Conservation (phyloP, 2,888 invertebrate genomes). For the Drosophila trichaetosa region DNA sequence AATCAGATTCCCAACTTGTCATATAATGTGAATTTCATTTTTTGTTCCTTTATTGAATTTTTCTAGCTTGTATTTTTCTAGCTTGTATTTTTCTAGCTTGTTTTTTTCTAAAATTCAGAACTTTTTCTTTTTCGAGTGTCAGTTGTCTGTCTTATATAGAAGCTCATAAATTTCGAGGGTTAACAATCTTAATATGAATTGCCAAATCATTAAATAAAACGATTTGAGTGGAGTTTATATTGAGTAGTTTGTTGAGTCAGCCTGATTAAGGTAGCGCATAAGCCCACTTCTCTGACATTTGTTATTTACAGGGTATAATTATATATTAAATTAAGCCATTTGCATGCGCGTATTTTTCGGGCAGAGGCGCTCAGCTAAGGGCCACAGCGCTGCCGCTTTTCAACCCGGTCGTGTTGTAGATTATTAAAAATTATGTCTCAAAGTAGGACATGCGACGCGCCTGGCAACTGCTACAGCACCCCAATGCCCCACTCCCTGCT, state of each 20-base stretch:
- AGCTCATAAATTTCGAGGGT: too few species aligned
- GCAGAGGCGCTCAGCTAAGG: constrained; percentile 26
- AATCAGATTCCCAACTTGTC: not conserved
- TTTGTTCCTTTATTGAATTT: not conserved
- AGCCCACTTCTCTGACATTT: not conserved
- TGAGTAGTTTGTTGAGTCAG: not conserved
- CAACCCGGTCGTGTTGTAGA: constrained; percentile 71
- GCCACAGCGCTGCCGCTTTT: constrained; percentile 40
- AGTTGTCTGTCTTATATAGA: not conserved
- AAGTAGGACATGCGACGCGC: constrained; percentile 73
- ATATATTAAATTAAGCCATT: constrained; percentile 78
- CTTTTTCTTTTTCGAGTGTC: not conserved
- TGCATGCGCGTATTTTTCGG: constrained; percentile 69
- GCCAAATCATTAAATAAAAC: too few species aligned
- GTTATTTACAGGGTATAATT: constrained; percentile 63
- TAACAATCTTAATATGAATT: too few species aligned
- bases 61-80: too few species aligned
- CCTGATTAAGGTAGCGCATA: not conserved
- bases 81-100: too few species aligned
- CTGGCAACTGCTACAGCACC: constrained; percentile 11
- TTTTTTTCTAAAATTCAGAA: not conserved
- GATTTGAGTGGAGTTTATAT: not conserved
- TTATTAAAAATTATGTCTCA: constrained; percentile 77
- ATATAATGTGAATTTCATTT: not conserved
- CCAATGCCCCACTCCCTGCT: not conserved